Percentiles rank a stretch among this genome's conserved stretches.
Conservation (phyloP, 2,888 invertebrate genomes). For the Epinotia brunnichana region DNA sequence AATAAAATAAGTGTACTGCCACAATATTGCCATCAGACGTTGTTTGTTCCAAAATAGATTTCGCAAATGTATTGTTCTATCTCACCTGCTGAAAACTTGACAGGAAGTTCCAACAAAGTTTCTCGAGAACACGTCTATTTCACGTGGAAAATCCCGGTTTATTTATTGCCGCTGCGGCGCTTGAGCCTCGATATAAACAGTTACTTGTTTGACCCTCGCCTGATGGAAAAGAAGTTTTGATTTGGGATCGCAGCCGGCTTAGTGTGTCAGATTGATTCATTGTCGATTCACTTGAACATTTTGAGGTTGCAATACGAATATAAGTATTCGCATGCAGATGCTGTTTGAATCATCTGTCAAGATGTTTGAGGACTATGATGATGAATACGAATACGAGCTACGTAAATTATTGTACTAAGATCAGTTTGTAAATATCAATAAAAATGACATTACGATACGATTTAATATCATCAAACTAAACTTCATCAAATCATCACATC, state of each 20-base stretch:
- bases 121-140: slow-evolving; percentile 47
- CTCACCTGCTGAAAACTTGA: slow-evolving; percentile 49
- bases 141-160: slow-evolving; percentile 52
- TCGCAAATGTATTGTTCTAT: slow-evolving; percentile 34
- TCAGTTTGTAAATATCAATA: not conserved
- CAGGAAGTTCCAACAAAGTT: slow-evolving; percentile 52
- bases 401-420: not conserved
- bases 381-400: no score
- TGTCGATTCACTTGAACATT: slow-evolving; percentile 6
- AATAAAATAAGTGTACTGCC: slow-evolving; percentile 11
- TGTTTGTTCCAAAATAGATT: slow-evolving; percentile 23
- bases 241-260: slow-evolving; percentile 34
- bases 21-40: slow-evolving; percentile 16
- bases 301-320: no score
- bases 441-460: no score
- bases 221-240: slow-evolving; percentile 48
- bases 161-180: slow-evolving; percentile 59
- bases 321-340: no score
- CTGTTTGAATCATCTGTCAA: no score
- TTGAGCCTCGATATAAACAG: slow-evolving; percentile 56
- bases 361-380: no score
- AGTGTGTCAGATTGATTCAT: slow-evolving; percentile 37
- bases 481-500: no score
- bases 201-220: slow-evolving; percentile 46
- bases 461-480: no score